Conservation (phyloP, 1,140 invertebrate species). For the Drosophila watanabei region DNA sequence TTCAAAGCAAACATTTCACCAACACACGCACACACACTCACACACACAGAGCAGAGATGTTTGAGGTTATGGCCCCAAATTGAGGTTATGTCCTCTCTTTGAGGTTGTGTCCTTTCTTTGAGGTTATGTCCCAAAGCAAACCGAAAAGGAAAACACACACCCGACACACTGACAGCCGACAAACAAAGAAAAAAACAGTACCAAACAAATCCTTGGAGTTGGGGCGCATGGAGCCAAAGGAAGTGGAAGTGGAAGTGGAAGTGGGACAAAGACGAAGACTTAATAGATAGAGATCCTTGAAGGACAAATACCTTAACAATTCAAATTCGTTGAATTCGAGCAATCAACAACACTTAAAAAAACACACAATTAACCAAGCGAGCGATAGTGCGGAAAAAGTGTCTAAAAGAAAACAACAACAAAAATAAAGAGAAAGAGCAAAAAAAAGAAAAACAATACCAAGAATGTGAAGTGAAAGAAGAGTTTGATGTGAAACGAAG, state of each 20-base stretch:
- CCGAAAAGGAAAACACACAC: slow-evolving; percentile 6
- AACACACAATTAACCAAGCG: slow-evolving; percentile 29
- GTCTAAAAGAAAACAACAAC: slow-evolving; percentile 11
- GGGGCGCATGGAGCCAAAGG: slow-evolving; percentile 55
- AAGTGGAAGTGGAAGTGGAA: slow-evolving; percentile 2
- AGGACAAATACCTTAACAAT: slow-evolving; percentile 29
- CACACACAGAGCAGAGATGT: slow-evolving; percentile 10
- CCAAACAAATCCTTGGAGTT: slow-evolving; percentile 60
- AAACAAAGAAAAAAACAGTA: slow-evolving; percentile 13
- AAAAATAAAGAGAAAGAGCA: slow-evolving; percentile 2
- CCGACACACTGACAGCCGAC: slow-evolving; percentile 17
- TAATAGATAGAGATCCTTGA: slow-evolving; percentile 12
- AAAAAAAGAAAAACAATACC: slow-evolving; percentile 22
- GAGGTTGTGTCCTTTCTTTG: slow-evolving; percentile 4
- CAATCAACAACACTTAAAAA: slow-evolving; percentile 12
- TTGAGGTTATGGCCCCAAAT: slow-evolving; percentile 7
- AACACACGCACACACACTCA: slow-evolving; percentile 9
- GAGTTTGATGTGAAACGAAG: slow-evolving; percentile 17
- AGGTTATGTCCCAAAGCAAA: slow-evolving; percentile 16
- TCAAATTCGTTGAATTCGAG: slow-evolving; percentile 28
- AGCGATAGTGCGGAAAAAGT: slow-evolving; percentile 20
- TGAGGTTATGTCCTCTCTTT: slow-evolving; percentile 15
- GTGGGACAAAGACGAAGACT: slow-evolving; percentile 13
- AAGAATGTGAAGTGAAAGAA: slow-evolving; percentile 38
- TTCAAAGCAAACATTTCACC: slow-evolving; percentile 64